Percentiles rank a stretch among this genome's conserved stretches.
Conservation (phyloP, 2,888 invertebrate species). For the Limnephilus lunatus region DNA sequence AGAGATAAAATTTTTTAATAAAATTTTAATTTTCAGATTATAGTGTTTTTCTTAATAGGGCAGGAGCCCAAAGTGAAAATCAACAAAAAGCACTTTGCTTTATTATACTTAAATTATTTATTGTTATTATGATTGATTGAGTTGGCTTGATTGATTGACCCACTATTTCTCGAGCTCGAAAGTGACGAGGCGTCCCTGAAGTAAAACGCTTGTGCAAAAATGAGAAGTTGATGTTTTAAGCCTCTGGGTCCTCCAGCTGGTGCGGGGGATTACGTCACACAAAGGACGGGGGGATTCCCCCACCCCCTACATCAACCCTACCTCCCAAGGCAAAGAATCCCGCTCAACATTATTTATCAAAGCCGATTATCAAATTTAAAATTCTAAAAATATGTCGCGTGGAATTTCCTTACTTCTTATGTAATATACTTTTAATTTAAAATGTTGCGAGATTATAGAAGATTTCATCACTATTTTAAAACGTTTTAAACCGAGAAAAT, state of each 20-base stretch:
- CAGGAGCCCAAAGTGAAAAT: neutral
- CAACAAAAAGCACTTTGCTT: neutral
- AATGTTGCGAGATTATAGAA: neutral
- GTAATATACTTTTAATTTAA: neutral
- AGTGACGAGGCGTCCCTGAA: constrained; percentile 15
- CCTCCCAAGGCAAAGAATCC: constrained; percentile 14
- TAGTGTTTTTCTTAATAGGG: neutral
- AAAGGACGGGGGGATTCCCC: neutral
- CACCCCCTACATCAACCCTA: neutral
- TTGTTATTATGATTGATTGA: neutral
- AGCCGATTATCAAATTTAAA: constrained; percentile 44
- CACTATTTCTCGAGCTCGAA: neutral
- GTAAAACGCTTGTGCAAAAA: constrained; percentile 27
- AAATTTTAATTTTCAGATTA: neutral
- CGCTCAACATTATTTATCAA: constrained; percentile 51
- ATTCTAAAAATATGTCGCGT: neutral
- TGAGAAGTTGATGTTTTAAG: constrained; percentile 57
- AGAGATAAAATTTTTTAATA: too few relatives aligned
- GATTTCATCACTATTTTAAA: neutral
- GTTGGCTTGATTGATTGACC: neutral
- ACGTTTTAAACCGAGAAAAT: too few relatives aligned
- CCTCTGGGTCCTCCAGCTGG: constrained; percentile 47
- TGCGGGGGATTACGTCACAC: constrained; percentile 30
- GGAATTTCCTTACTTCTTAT: neutral
- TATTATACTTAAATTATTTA: neutral